Evolutionary conservation across 2,113 vertebrate genomes (phyloP).

Genomic region (Campylorhamphus procurvoides): DNA sequence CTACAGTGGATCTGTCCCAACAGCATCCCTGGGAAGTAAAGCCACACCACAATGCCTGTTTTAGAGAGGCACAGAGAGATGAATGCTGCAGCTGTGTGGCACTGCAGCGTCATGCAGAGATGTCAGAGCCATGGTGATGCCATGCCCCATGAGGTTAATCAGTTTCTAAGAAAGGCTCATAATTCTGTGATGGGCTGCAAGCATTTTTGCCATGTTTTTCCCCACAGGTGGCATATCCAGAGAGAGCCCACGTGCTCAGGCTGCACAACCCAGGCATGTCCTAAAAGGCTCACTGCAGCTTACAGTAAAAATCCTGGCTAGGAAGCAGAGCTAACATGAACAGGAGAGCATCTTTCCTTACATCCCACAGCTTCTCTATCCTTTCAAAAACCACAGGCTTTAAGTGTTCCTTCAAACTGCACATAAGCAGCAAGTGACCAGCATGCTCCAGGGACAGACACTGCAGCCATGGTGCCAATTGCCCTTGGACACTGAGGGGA

Average conservation of each 20-base stretch:
- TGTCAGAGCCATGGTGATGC: background rate
- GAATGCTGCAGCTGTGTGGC: background rate
- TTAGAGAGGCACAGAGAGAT: background rate
- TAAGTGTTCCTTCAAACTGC: background rate
- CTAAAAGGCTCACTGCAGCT: background rate
- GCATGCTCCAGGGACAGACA: accelerated
- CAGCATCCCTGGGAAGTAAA: background rate
- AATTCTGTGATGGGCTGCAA: background rate
- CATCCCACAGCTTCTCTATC: background rate
- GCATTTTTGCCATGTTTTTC: background rate
- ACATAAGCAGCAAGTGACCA: background rate
- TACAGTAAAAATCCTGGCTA: background rate
- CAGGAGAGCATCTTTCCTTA: background rate
- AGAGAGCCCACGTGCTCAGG: background rate
- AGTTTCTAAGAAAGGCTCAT: background rate
- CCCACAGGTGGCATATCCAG: background rate
- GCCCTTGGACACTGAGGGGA: background rate
- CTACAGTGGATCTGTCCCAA: background rate
- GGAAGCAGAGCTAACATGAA: background rate
- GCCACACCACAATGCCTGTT: background rate
- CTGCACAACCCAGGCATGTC: background rate
- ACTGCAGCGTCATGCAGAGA: background rate
- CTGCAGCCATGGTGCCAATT: background rate
- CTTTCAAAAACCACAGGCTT: background rate
- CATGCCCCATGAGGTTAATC: background rate